These are phyloP conservation scores for Meta bourneti DNA, from an alignment of 2,888 invertebrate species.

Conservation along the genomic window DNA sequence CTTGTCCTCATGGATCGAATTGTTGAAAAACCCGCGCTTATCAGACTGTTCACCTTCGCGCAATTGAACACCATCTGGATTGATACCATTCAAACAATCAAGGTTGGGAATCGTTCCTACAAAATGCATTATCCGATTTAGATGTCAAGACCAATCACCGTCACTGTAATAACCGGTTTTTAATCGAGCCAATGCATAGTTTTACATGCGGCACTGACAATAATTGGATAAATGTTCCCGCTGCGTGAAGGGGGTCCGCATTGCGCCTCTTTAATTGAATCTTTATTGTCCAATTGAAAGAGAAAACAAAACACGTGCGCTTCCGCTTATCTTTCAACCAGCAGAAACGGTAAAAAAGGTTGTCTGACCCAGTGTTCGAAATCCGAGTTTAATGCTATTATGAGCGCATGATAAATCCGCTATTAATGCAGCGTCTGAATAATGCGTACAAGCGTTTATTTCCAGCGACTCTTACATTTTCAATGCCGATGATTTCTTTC, in stretches of 20 bases:
- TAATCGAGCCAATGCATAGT: slow-evolving; percentile 26
- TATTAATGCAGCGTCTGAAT: slow-evolving; percentile 38
- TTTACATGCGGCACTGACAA: slow-evolving; percentile 10
- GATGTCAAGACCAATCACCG: slow-evolving; percentile 36
- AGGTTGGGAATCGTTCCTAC: slow-evolving; percentile 4
- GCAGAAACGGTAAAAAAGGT: slow-evolving; percentile 17
- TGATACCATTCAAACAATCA: slow-evolving; percentile 9
- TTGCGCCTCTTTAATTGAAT: neutral
- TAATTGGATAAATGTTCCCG: slow-evolving; percentile 32
- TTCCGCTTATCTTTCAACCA: slow-evolving; percentile 36
- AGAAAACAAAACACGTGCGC: slow-evolving; percentile 19
- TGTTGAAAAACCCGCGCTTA: too few relatives aligned
- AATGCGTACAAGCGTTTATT: slow-evolving; percentile 49
- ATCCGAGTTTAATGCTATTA: slow-evolving; percentile 45
- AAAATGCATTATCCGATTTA: slow-evolving; percentile 32
- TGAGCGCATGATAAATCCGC: slow-evolving; percentile 51
- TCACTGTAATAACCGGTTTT: slow-evolving; percentile 43
- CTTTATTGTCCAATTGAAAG: slow-evolving; percentile 29
- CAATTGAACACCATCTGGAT: neutral
- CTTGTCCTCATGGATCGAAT: too few relatives aligned
- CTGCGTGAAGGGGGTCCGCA: neutral
- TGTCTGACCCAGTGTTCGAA: slow-evolving; percentile 49
- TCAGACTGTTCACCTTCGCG: neutral
- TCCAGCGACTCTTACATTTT: slow-evolving; percentile 10
- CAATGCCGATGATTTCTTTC: slow-evolving; percentile 43